These are phyloP conservation scores for Adineta ricciae DNA, from an alignment of 2,888 invertebrate genomes.

Conservation along the genomic window DNA sequence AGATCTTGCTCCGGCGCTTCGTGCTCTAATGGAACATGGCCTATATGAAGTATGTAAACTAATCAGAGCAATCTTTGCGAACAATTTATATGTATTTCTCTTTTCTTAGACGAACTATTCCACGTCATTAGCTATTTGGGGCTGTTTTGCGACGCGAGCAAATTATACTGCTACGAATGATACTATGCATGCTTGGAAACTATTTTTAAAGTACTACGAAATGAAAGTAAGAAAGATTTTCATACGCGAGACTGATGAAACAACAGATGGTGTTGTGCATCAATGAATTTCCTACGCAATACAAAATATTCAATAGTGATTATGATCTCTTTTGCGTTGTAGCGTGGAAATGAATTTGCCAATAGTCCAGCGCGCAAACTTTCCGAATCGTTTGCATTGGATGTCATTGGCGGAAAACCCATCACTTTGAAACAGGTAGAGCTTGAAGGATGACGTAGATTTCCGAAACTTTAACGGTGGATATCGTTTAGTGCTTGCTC, in stretches of 20 bases:
- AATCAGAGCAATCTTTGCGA: neutral
- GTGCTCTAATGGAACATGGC: constrained; percentile 88
- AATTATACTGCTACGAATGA: constrained; percentile 39
- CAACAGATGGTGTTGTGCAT: no score
- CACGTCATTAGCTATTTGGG: constrained; percentile 67
- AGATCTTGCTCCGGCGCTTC: constrained; percentile 75
- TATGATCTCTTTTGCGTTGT: neutral
- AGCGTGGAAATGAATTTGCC: constrained; percentile 80
- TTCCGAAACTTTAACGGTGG: neutral
- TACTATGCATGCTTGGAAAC: constrained; percentile 82
- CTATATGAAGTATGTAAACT: constrained; percentile 57
- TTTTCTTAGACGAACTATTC: constrained; percentile 48
- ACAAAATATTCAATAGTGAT: no score
- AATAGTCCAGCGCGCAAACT: constrained; percentile 87
- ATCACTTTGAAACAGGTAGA: constrained; percentile 68
- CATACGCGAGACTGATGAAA: no score
- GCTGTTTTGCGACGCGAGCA: constrained; percentile 44
- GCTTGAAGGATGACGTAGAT: neutral
- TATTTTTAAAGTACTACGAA: constrained; percentile 82
- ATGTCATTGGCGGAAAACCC: constrained; percentile 76
- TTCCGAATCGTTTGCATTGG: constrained; percentile 83
- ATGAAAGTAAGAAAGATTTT: constrained; percentile 61
- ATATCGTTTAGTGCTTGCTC: constrained; percentile 62
- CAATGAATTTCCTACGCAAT: no score
- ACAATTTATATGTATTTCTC: neutral